phyloP scores from a whole-genome alignment of 2,888 invertebrate genomes.

The Fragum whitleyi region DNA sequence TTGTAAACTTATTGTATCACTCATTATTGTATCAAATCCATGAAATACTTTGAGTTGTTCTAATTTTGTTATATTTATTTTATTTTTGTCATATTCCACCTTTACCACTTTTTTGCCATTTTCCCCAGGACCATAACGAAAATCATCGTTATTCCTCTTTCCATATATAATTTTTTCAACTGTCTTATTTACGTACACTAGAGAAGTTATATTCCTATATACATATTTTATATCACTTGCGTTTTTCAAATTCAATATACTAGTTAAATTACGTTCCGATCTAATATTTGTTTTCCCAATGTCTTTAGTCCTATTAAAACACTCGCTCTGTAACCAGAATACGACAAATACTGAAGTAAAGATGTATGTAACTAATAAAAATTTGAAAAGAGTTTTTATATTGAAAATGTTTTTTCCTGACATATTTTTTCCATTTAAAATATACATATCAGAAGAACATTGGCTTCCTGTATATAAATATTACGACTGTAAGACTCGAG shows the following conservation, averaged over 20 bases:
- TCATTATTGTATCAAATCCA: constrained; percentile 51
- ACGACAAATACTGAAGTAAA: not conserved
- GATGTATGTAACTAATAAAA: constrained; percentile 6
- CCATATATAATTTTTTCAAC: constrained; percentile 5
- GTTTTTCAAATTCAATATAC: not conserved
- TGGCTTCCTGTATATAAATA: no score
- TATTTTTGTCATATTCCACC: not conserved
- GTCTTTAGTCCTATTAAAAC: not conserved
- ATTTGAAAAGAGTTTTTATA: constrained; percentile 11
- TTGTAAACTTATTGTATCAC: constrained; percentile 47
- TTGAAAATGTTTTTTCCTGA: not conserved
- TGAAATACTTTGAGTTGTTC: constrained; percentile 33
- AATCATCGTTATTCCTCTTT: not conserved
- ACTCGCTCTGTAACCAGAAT: not conserved
- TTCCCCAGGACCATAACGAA: constrained; percentile 19
- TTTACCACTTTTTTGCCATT: constrained; percentile 8
- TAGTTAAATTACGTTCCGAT: not conserved
- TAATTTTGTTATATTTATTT: constrained; percentile 6
- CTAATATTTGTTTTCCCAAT: not conserved
- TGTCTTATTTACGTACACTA: not conserved
- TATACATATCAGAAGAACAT: no score
- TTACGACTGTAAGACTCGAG: no score
- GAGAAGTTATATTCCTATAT: not conserved
- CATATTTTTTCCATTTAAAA: not conserved
- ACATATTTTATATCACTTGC: not conserved